phyloP scores from a whole-genome alignment of 2,797 vertebrate species.

The Acipenser transmontanus region DNA sequence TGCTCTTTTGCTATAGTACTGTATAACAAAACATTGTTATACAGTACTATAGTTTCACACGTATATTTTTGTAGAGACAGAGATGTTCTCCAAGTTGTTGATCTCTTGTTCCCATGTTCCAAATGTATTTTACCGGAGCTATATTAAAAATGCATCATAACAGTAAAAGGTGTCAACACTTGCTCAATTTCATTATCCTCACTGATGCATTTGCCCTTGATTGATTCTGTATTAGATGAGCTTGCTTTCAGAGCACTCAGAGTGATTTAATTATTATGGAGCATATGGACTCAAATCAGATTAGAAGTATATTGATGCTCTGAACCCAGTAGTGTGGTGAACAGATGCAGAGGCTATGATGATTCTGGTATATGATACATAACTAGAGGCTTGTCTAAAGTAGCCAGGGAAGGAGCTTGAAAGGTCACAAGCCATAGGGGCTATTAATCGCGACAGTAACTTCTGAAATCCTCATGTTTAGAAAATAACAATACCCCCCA shows the following conservation, averaged over 20 bases:
- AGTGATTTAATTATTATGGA: slow-evolving; percentile 57
- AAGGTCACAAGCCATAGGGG: no score
- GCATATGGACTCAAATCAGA: slow-evolving; percentile 44
- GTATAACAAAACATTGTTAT: no score
- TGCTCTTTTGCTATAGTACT: no score
- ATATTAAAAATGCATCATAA: slow-evolving; percentile 17
- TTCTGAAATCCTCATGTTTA: no score
- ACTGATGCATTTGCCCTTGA: slow-evolving; percentile 42
- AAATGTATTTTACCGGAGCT: neutral
- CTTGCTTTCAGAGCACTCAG: slow-evolving; percentile 40
- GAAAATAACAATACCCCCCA: no score
- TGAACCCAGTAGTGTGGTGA: slow-evolving; percentile 35
- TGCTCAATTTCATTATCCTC: slow-evolving; percentile 35
- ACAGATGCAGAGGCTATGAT: slow-evolving; percentile 36
- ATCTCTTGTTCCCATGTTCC: no score
- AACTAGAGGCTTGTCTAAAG: slow-evolving; percentile 17
- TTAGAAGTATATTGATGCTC: slow-evolving; percentile 43
- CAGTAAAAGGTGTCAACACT: slow-evolving; percentile 25
- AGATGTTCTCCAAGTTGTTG: no score
- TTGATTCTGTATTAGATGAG: slow-evolving; percentile 49
- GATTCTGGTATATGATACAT: slow-evolving; percentile 22
- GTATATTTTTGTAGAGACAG: neutral
- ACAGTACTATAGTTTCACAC: no score
- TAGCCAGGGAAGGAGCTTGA: slow-evolving; percentile 4
- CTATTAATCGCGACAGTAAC: no score